phyloP scores from a whole-genome alignment of 2,797 vertebrate species.

The Microhierax caerulescens region DNA sequence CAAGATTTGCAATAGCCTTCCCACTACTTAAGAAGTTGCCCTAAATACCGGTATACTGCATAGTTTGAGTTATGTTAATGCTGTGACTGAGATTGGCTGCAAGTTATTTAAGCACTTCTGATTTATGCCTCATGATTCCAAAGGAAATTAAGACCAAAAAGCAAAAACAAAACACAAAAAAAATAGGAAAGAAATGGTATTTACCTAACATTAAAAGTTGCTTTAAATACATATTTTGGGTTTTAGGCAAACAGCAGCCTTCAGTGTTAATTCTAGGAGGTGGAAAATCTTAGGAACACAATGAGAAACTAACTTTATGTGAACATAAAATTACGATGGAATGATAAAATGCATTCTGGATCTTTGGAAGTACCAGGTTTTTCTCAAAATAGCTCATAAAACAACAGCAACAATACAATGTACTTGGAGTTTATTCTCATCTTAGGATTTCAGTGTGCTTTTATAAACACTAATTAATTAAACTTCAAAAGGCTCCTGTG shows the following conservation, averaged over 20 bases:
- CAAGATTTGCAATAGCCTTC: background rate
- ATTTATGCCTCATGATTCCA: background rate
- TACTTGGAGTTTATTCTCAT: background rate
- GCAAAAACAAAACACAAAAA: background rate
- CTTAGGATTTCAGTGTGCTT: background rate
- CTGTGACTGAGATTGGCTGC: background rate
- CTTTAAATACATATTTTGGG: background rate
- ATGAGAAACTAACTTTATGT: background rate
- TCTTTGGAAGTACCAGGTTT: background rate
- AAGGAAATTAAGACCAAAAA: background rate
- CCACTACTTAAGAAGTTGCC: background rate
- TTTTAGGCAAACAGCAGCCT: background rate
- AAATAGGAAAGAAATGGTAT: background rate
- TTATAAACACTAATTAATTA: conserved; percentile 60
- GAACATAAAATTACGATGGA: background rate
- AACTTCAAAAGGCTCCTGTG: conserved; percentile 30
- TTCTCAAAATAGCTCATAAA: conserved; percentile 27
- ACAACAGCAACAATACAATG: background rate
- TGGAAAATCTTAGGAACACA: background rate
- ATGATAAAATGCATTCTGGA: background rate
- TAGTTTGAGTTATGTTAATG: background rate
- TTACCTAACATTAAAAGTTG: background rate
- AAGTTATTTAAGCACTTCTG: background rate
- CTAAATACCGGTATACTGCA: background rate
- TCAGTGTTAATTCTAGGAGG: background rate